phyloP scores from a whole-genome alignment of 2,797 vertebrate species.

The Salarias fasciatus region DNA sequence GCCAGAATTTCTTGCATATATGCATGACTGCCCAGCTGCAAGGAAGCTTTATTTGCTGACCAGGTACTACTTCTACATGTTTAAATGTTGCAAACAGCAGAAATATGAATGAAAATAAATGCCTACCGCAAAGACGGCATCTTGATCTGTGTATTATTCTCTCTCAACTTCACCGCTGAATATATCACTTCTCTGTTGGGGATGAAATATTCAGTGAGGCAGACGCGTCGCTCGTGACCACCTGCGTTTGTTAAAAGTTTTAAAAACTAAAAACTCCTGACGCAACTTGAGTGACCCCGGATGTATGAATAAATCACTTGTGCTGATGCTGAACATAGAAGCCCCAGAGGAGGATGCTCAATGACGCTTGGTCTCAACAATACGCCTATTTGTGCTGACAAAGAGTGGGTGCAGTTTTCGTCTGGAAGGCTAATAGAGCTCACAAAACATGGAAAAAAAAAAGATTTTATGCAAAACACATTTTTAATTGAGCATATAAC shows the following conservation, averaged over 20 bases:
- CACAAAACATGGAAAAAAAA: no score
- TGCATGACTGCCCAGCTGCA: neutral
- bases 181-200: conserved; percentile 20
- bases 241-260: conserved; percentile 41
- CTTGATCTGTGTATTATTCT: conserved; percentile 10
- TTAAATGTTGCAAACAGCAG: conserved; percentile 1
- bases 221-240: conserved; percentile 11
- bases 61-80: neutral
- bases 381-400: conserved; percentile 48
- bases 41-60: conserved; percentile 1
- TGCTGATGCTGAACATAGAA: conserved; percentile 48
- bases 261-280: conserved; percentile 33
- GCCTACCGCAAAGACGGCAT: neutral
- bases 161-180: conserved; percentile 11
- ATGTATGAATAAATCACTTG: conserved; percentile 46
- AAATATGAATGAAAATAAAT: neutral
- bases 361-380: conserved; percentile 47
- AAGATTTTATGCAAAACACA: conserved; percentile 7
- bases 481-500: conserved; percentile 7
- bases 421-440: conserved; percentile 10
- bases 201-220: conserved; percentile 16
- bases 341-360: conserved; percentile 46
- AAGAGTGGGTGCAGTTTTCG: conserved; percentile 31
- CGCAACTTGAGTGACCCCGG: conserved; percentile 38
- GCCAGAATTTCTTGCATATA: neutral